Evolutionary conservation across 2,113 vertebrate species (phyloP), one percentile per base, ranked within the genome.

Genomic region (Oncorhynchus tshawytscha): DNA sequence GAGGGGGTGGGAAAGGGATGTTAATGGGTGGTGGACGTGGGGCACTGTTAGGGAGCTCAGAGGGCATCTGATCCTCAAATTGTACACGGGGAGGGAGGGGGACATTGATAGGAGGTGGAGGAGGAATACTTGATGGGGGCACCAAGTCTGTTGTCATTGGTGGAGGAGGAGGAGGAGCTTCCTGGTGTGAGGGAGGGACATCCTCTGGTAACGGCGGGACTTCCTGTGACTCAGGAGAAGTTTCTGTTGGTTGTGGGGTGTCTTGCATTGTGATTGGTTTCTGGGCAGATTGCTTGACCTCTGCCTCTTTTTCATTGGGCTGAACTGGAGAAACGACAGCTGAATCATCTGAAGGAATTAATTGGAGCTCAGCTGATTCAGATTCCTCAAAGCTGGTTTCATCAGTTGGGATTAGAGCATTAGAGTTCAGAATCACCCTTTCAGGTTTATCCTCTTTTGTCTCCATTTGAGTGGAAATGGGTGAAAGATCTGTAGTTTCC

Each of bases 31-130:
- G 24, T 70, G 67, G 51, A 72, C 9, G 66, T 25, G 79, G 78
- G 39, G 54, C 11, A 74, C 39, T 81, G 59, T 70, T 4, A 3
- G 71, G 51, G 22, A 54, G 25, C 22, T 57, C 78, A 70, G 13
- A 74, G 3, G 59, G 27, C 67, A 70, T 16, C 16, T 78, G 79
- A 49, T 81, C 73, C 81, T 91, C 81, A 67, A 76, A 76, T 76
- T 82, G 4, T 11, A 89, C 6, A 6, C 84, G 66, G 70, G 81
- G 2, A 67, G 0, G 60, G 7, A 0, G 83, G 12, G 84, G 74
- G 0, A 75, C 74, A 65, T 67, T 76, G 70, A 29, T 65, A 5
- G 0, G 57, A 75, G 67, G 62, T 73, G 13, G 54, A 59, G 39
- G 70, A 65, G 49, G 20, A 18, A 74, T 9, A 60, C 34, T 39